phyloP scores from a whole-genome alignment of 2,888 invertebrate species.

The Lamellibrachia satsuma region DNA sequence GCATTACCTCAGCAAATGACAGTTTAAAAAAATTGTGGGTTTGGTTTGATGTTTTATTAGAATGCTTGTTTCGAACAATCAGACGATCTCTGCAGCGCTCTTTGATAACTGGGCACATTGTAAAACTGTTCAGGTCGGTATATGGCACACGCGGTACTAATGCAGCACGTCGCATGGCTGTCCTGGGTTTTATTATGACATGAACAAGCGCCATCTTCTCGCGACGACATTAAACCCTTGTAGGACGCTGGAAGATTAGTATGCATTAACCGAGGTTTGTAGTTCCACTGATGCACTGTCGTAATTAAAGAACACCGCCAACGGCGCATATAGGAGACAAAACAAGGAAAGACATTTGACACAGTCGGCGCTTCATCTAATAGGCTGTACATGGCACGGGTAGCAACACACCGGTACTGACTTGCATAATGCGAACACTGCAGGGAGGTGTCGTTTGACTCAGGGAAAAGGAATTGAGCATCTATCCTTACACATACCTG shows the following conservation, averaged over 20 bases:
- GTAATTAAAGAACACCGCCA: not conserved
- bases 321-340: not conserved
- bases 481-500: not conserved
- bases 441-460: not conserved
- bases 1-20: not conserved
- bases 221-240: not conserved
- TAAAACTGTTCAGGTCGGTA: not conserved
- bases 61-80: not conserved
- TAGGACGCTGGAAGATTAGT: not conserved
- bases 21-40: not conserved
- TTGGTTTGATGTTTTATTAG: not conserved
- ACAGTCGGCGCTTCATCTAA: not conserved
- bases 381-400: not conserved
- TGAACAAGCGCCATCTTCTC: not conserved
- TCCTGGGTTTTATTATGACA: not conserved
- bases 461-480: not conserved
- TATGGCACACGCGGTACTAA: not conserved
- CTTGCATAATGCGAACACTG: not conserved
- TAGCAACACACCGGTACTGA: not conserved
- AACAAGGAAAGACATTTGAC: not conserved
- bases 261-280: not conserved
- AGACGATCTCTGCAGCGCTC: too few species aligned
- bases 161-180: not conserved
- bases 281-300: not conserved
- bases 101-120: not conserved